These are phyloP conservation scores for Conger conger DNA, from an alignment of 2,113 vertebrate genomes.

Conservation along the genomic window DNA sequence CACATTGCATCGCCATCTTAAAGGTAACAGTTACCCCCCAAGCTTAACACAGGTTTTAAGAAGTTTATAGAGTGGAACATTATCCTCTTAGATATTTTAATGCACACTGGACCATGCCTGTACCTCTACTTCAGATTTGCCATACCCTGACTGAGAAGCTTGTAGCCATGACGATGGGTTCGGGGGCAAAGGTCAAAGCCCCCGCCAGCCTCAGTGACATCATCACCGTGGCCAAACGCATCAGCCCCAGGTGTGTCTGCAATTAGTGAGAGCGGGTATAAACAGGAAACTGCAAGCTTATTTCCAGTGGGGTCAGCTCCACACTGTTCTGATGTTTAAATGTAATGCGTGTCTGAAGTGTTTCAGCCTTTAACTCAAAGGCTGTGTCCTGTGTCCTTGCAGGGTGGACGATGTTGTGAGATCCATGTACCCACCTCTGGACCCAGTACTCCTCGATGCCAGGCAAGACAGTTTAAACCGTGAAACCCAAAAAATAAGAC, in stretches of 20 bases:
- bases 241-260: conserved; percentile 85
- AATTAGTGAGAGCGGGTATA: background rate
- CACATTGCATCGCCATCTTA: conserved; percentile 95
- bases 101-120: background rate
- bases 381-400: background rate
- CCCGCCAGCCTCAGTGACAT: conserved; percentile 90
- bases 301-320: too few species aligned
- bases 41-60: background rate
- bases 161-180: conserved; percentile 96
- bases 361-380: background rate
- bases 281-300: too few species aligned
- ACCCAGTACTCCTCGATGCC: conserved; percentile 91
- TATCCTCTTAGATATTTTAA: background rate
- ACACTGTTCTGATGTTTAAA: too few species aligned
- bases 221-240: conserved; percentile 91
- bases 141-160: conserved; percentile 94
- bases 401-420: conserved; percentile 94
- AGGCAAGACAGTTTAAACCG: conserved; percentile 65
- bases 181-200: conserved; percentile 87
- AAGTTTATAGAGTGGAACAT: background rate
- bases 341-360: background rate
- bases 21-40: conserved; percentile 73
- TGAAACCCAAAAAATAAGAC: too few species aligned
- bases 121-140: conserved; percentile 42
- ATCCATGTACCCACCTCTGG: conserved; percentile 93